phyloP scores from a whole-genome alignment of 2,888 invertebrate species.

The Germaria angustata region DNA sequence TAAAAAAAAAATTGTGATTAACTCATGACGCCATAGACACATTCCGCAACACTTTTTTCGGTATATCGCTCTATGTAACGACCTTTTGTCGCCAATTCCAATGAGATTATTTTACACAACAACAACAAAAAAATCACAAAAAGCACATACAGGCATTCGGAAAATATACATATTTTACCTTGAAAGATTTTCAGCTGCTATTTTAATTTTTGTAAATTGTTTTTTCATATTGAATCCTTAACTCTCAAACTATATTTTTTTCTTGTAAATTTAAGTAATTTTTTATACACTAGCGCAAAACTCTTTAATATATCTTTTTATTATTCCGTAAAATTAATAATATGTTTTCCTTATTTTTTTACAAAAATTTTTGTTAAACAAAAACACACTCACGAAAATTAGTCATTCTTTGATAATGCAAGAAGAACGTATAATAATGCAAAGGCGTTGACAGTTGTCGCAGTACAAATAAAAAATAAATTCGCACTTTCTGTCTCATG shows the following conservation, averaged over 20 bases:
- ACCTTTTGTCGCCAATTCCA: conserved; percentile 14
- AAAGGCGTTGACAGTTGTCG: conserved; percentile 62
- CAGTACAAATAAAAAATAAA: conserved; percentile 44
- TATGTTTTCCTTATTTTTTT: conserved; percentile 35
- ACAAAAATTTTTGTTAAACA: conserved; percentile 57
- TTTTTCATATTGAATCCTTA: conserved; percentile 77
- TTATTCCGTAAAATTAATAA: conserved; percentile 39
- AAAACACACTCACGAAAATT: conserved; percentile 69
- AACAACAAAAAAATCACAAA: conserved; percentile 23
- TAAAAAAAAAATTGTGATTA: conserved; percentile 5
- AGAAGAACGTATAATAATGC: conserved; percentile 65
- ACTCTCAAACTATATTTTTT: conserved; percentile 6
- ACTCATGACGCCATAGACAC: conserved; percentile 41
- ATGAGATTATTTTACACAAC: conserved; percentile 28
- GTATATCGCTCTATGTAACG: conserved; percentile 1
- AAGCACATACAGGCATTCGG: conserved; percentile 13
- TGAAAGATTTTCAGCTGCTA: conserved; percentile 79
- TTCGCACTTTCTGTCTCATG: conserved; percentile 20
- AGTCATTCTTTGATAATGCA: conserved; percentile 69
- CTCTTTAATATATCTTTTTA: conserved; percentile 48
- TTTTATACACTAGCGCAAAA: conserved; percentile 37
- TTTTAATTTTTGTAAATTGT: conserved; percentile 80
- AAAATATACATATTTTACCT: conserved; percentile 73
- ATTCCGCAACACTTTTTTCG: conserved; percentile 38
- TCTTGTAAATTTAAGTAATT: conserved; percentile 22